Percentiles rank a stretch among this genome's conserved stretches.
Evolutionary conservation across 2,113 vertebrate species (phyloP).

Genomic region (Heliornis fulica): DNA sequence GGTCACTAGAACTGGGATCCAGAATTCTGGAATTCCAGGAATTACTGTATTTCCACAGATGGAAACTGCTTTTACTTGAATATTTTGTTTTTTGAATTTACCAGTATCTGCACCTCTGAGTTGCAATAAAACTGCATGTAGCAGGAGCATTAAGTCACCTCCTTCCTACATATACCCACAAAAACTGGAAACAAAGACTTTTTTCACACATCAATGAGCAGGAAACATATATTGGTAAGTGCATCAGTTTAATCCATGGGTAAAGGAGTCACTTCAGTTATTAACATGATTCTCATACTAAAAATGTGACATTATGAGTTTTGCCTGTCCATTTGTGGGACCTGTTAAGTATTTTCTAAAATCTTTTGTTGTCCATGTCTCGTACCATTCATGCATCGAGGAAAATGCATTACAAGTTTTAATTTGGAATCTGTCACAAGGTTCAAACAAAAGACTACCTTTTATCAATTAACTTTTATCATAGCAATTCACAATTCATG

Average conservation of each 20-base stretch:
- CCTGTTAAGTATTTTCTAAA: neutral
- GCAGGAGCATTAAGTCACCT: neutral
- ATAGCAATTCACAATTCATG: constrained; percentile 66
- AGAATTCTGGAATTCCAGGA: neutral
- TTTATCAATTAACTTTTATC: constrained; percentile 69
- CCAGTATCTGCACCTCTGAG: neutral
- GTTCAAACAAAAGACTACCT: constrained; percentile 43
- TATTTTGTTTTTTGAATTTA: neutral
- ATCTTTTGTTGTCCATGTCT: neutral
- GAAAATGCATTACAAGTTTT: neutral
- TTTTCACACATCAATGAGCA: neutral
- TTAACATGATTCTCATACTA: neutral
- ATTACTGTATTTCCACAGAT: neutral
- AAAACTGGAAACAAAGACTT: neutral
- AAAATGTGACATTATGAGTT: neutral
- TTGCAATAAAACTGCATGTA: neutral
- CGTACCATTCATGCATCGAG: neutral
- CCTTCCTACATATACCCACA: neutral
- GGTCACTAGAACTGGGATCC: neutral
- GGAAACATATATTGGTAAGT: neutral
- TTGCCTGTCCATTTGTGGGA: neutral
- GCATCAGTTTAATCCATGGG: neutral
- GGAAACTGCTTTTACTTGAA: neutral
- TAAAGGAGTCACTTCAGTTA: neutral
- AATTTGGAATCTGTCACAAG: constrained; percentile 32